Percentiles rank a stretch among this genome's conserved stretches.
Evolutionary conservation across 2,888 invertebrate genomes (phyloP).

Genomic region (Bembecia ichneumoniformis): DNA sequence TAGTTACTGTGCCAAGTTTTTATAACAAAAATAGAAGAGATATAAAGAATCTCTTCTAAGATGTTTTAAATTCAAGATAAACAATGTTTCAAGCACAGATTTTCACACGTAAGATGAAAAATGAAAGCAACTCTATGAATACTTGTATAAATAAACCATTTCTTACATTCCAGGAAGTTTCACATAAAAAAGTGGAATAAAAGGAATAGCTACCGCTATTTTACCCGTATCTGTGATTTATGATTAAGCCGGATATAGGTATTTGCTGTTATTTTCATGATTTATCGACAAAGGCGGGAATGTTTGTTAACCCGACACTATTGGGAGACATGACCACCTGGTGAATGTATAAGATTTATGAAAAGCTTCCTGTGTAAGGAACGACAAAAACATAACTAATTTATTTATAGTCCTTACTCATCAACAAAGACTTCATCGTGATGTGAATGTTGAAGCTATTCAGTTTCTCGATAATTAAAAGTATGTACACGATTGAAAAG

Average conservation of each 20-base stretch:
- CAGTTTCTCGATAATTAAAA: too few relatives aligned
- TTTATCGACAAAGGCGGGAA: slow-evolving; percentile 23
- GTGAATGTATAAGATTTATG: slow-evolving; percentile 7
- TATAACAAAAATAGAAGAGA: not conserved
- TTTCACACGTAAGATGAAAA: slow-evolving; percentile 20
- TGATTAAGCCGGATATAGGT: slow-evolving; percentile 38
- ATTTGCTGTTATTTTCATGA: slow-evolving; percentile 37
- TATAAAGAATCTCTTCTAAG: not conserved
- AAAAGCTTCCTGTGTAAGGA: too few relatives aligned
- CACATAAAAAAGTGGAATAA: slow-evolving; percentile 55
- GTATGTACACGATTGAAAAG: too few relatives aligned
- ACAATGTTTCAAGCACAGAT: slow-evolving; percentile 10
- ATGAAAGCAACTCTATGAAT: slow-evolving; percentile 45
- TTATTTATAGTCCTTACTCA: too few relatives aligned
- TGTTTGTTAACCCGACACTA: slow-evolving; percentile 10
- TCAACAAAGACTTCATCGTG: too few relatives aligned
- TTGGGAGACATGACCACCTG: slow-evolving; percentile 11
- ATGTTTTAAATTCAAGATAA: slow-evolving; percentile 20
- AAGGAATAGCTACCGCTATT: slow-evolving; percentile 36
- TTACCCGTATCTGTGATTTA: slow-evolving; percentile 52
- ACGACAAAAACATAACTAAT: too few relatives aligned
- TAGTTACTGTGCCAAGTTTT: not conserved
- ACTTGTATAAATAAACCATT: slow-evolving; percentile 64
- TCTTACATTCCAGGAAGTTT: slow-evolving; percentile 42
- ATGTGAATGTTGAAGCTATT: too few relatives aligned